Evolutionary conservation across 2,888 invertebrate genomes (phyloP), one percentile per base, ranked within the genome.

Genomic region (Zootermopsis nevadensis): DNA sequence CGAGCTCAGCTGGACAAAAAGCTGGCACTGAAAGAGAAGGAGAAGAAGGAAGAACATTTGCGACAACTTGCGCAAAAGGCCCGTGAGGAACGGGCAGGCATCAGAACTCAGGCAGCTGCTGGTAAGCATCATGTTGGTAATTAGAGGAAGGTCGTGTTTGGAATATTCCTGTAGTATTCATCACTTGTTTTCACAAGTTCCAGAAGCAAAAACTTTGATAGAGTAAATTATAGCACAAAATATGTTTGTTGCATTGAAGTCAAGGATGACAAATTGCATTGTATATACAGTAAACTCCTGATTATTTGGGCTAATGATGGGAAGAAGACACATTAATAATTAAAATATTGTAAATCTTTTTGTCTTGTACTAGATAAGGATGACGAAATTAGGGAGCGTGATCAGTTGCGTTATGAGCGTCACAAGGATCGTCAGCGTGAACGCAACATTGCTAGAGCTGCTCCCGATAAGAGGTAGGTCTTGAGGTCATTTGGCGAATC

Each of bases 21-120:
- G 90, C 89, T 99, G 86, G 99, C 99, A 0, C 98, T 99, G 89
- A 96, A 99, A 87, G 99, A 99, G 89, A 99, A 99, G 88, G 99
- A 99, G 89, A 97, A 97, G 90, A 98, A 98, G 87, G 99, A 99
- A 88, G 99, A 99, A 86, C 96, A 97, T 90, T 90, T 99, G 87
- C 91, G 98, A 72, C 93, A 96, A 89, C 91, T 99, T 89, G 99
- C 99, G 3, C 98, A 98, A 89, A 95, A 97, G 88, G 99, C 99
- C 0, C 93, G 99, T 82, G 99, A 99, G 87, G 98, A 99, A 88
- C 92, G 99, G 84, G 98, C 98, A 55, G 99, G 98, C 85, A 91
- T 95, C 86, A 92, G 92, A 85, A 90, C 91, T 3, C 85, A 86
- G 60, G 89, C 90, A 7, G 88, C 88, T 55, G 86, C 89, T 80